Base-by-base conservation (phyloP, 2,113 vertebrate species). In the Caracal caracal region DNA sequence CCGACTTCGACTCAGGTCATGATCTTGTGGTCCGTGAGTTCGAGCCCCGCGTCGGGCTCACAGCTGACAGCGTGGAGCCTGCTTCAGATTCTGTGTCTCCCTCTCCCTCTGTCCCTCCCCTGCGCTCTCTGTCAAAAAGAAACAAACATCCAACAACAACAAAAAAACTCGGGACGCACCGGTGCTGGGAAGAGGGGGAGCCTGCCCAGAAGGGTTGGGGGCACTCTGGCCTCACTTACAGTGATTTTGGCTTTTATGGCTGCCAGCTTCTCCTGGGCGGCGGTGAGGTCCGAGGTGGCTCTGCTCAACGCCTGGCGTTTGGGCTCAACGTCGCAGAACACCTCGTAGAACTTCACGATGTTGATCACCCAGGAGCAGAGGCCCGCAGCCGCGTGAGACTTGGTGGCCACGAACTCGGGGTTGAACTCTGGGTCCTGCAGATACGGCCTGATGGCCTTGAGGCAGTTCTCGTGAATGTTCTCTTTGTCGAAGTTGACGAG, bases 351-450 rank as follows among this genome's bases (percentile, higher is more conserved):
- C 82, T 96, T 99, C 83, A 98, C 99, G 0, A 99, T 99, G 98
- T 99, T 99, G 47, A 99, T 97, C 78, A 99, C 99, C 99, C 99
- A 99, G 15, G 99, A 99, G 98, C 99, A 99, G 90, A 99, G 99
- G 13, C 99, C 99, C 0, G 99, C 99, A 0, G 99, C 99, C 0
- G 99, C 99, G 0, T 97, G 76, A 0, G 99, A 99, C 98, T 99
- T 99, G 66, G 99, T 98, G 10, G 99, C 98, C 95, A 99, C 99
- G 0, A 99, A 98, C 6, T 99, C 99, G 0, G 99, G 99, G 47
- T 99, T 98, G 98, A 99, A 99, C 40, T 99, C 98, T 1, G 99
- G 99, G 97, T 99, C 99, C 87, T 99, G 98, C 51, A 99, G 97
- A 94, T 99, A 99, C 0, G 99, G 99, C 98, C 98, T 99, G 8